phyloP scores from a whole-genome alignment of 1,140 invertebrate species.

The Heliothis subflexa region DNA sequence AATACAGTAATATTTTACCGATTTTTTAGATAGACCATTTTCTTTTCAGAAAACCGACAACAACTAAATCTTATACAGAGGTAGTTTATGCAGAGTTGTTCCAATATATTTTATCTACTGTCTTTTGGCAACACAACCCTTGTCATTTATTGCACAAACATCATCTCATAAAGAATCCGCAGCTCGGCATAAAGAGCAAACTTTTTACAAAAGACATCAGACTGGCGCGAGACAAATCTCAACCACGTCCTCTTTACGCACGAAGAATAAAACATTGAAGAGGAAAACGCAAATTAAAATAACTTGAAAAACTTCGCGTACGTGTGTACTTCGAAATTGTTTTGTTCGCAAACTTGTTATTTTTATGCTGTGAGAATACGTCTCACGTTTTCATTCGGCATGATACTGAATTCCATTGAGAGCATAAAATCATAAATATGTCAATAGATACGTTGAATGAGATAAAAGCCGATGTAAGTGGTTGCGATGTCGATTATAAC shows the following conservation, averaged over 20 bases:
- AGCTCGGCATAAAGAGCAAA: not conserved
- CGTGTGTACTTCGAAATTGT: not conserved
- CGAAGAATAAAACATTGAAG: constrained; percentile 13
- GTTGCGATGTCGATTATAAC: not conserved
- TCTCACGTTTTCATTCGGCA: constrained; percentile 2
- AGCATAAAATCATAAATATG: constrained; percentile 1
- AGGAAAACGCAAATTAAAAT: constrained; percentile 17
- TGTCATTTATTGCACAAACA: not conserved
- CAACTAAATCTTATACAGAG: too few relatives aligned
- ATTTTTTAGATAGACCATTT: too few relatives aligned
- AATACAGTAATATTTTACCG: too few relatives aligned
- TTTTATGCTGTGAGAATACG: not conserved
- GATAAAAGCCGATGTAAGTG: not conserved
- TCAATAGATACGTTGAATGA: not conserved
- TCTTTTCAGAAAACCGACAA: too few relatives aligned
- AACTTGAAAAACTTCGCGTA: not conserved
- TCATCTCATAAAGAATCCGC: not conserved
- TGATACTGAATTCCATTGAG: not conserved
- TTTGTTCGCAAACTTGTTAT: constrained; percentile 24
- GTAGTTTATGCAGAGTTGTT: not conserved
- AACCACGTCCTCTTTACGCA: constrained; percentile 19
- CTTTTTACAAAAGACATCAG: constrained; percentile 15
- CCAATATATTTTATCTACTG: not conserved
- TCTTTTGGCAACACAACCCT: not conserved
- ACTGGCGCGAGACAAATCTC: not conserved